phyloP scores from a whole-genome alignment of 2,888 invertebrate species.

The Eledona agricola region DNA sequence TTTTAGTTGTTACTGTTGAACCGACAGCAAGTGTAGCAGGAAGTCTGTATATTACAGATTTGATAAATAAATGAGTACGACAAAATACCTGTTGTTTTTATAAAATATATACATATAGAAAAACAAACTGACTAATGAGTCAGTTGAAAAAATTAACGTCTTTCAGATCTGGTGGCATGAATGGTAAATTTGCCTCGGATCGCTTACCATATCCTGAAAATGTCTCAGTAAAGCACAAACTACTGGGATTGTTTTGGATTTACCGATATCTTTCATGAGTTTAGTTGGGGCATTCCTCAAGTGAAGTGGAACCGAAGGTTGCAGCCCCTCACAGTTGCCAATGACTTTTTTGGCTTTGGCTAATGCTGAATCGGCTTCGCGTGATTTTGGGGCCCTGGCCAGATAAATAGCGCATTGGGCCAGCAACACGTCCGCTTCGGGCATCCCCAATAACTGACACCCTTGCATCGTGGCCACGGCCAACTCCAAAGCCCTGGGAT shows the following conservation, averaged over 20 bases:
- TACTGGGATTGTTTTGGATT: conserved; percentile 10
- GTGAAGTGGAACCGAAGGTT: conserved; percentile 80
- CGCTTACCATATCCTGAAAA: conserved; percentile 69
- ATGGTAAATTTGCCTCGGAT: conserved; percentile 68
- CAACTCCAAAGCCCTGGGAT: conserved; percentile 71
- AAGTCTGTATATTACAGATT: conserved; percentile 61
- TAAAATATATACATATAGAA: conserved; percentile 23
- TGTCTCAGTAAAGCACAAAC: conserved; percentile 15
- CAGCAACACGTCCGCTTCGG: conserved; percentile 80
- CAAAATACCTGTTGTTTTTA: conserved; percentile 26
- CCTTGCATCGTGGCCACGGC: conserved; percentile 81
- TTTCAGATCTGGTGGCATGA: conserved; percentile 76
- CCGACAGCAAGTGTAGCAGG: conserved; percentile 48
- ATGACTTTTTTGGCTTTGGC: conserved; percentile 69
- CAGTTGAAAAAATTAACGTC: conserved; percentile 67
- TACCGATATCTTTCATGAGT: conserved; percentile 79
- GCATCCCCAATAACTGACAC: conserved; percentile 83
- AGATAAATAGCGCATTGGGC: conserved; percentile 82
- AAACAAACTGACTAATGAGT: conserved; percentile 33
- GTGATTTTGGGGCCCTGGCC: conserved; percentile 79
- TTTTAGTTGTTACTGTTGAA: conserved; percentile 46
- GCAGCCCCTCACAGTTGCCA: conserved; percentile 70
- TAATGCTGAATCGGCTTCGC: conserved; percentile 67
- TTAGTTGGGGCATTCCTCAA: conserved; percentile 82
- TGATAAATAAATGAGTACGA: conserved; percentile 51